Evolutionary conservation across 2,888 invertebrate genomes (phyloP).

Genomic region (Platycheirus rosarum): DNA sequence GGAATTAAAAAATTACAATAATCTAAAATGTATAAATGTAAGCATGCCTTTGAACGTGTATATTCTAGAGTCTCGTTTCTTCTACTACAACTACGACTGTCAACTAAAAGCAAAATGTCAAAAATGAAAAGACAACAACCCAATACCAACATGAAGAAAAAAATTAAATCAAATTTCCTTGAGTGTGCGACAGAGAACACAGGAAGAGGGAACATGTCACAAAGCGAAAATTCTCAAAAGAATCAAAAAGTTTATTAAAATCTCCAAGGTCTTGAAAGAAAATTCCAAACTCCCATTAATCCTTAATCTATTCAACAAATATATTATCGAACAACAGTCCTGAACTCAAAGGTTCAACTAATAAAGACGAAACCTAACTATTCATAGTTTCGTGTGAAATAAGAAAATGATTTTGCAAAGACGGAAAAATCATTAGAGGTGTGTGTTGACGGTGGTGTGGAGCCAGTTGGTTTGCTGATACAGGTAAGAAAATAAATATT

Average conservation of each 20-base stretch:
- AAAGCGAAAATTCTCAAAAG: slow-evolving; percentile 59
- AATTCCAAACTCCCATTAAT: slow-evolving; percentile 11
- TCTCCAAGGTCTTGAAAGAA: slow-evolving; percentile 54
- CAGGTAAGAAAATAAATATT: slow-evolving; percentile 51
- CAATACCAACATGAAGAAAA: slow-evolving; percentile 45
- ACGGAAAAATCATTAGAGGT: slow-evolving; percentile 72
- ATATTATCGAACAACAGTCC: background rate
- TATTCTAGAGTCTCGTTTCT: slow-evolving; percentile 14
- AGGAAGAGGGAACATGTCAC: slow-evolving; percentile 43
- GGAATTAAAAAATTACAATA: too few species aligned
- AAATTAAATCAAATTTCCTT: slow-evolving; percentile 2
- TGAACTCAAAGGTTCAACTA: background rate
- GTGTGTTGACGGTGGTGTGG: slow-evolving; percentile 69
- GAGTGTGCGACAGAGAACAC: slow-evolving; percentile 28
- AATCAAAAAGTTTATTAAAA: slow-evolving; percentile 43
- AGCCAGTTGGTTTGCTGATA: slow-evolving; percentile 72
- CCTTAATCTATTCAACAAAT: background rate
- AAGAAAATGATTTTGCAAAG: slow-evolving; percentile 67
- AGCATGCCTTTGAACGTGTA: background rate
- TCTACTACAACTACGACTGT: background rate
- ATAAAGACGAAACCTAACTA: background rate
- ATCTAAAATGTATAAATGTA: too few species aligned
- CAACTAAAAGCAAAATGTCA: slow-evolving; percentile 42
- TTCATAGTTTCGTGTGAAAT: slow-evolving; percentile 8
- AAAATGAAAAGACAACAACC: slow-evolving; percentile 49